Evolutionary conservation across 2,113 vertebrate genomes (phyloP), one percentile per base, ranked within the genome.

Genomic region (Mohoua ochrocephala): DNA sequence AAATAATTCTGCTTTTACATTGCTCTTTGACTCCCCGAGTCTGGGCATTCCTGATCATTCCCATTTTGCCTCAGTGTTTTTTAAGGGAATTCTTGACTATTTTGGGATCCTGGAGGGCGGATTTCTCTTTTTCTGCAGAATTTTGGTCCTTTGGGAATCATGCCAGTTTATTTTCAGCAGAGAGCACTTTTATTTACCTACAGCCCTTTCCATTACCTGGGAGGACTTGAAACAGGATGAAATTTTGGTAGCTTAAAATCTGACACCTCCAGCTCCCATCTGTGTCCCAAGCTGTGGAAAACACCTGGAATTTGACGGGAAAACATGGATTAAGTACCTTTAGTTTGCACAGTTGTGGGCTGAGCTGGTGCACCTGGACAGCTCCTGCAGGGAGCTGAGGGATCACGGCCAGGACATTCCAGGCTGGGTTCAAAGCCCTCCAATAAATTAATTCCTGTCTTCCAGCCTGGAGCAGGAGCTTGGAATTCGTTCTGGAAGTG

Each of bases 31-130:
- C 30, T 39, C 49, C 23, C 27, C 26, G 33, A 44, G n/a, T 45
- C 15, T 17, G 19, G 30, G 10, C 3, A 5, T 35, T 67, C 65
- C 50, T 50, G 28, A 18, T 37, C 0, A 0, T 30, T 54, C 42
- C 30, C 26, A 0, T 44, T 64, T 44, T 53, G 2, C 73, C 27
- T 26, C 18, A 1, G 7, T 1, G 2, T 18, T 22, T 39, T 3
- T 52, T 52, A 9, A 16, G 35, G 41, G 27, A 52, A 33, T 33
- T 3, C 3, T 75, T 3, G 4, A 7, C 3, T 5, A 1, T 65
- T 64, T 56, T 2, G 2, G 42, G 37, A 18, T 7, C 3, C 15
- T 84, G 26, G 24, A 67, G 61, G 37, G 41, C 57, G 11, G 16
- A 7, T 52, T 91, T 85, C 4, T 81, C 7, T n/a, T 84, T 24